Percentiles rank a stretch among this genome's conserved stretches.
phyloP scores from a whole-genome alignment of 2,888 invertebrate species.

The Teleiodes luculella region DNA sequence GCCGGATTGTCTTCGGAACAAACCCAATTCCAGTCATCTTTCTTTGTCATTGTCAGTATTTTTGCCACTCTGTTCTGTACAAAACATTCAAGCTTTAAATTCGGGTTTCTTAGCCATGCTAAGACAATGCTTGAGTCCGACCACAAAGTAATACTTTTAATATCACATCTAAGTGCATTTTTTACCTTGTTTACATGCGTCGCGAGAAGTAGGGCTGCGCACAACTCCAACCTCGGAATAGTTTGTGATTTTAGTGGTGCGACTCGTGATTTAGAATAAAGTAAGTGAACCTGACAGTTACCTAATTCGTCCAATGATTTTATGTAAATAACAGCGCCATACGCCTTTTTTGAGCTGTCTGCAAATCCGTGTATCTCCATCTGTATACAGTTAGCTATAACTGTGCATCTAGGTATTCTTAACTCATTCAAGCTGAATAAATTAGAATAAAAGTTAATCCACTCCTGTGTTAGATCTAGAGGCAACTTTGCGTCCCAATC shows the following conservation, averaged over 20 bases:
- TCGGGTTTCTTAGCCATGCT: not conserved
- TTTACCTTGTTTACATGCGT: not conserved
- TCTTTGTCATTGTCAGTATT: not conserved
- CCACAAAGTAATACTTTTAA: not conserved
- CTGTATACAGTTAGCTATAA: too few species aligned
- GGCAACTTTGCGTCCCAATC: constrained; percentile 15
- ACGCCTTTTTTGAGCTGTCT: not conserved
- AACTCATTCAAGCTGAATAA: not conserved
- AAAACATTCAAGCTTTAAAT: not conserved
- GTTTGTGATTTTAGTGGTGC: constrained; percentile 10
- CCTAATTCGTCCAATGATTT: not conserved
- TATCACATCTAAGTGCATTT: not conserved
- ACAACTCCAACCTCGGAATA: not conserved
- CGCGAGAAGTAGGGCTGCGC: not conserved
- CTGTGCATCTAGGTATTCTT: constrained; percentile 7
- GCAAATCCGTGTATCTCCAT: not conserved
- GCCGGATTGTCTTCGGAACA: too few species aligned
- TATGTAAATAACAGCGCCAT: not conserved
- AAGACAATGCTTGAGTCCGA: not conserved
- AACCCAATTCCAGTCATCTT: not conserved
- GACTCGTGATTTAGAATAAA: not conserved
- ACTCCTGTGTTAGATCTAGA: not conserved
- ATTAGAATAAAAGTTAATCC: constrained; percentile 6
- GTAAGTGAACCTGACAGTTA: not conserved
- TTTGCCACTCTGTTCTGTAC: not conserved